Base-by-base conservation (phyloP, 2,113 vertebrate species). In the Sturnira hondurensis region DNA sequence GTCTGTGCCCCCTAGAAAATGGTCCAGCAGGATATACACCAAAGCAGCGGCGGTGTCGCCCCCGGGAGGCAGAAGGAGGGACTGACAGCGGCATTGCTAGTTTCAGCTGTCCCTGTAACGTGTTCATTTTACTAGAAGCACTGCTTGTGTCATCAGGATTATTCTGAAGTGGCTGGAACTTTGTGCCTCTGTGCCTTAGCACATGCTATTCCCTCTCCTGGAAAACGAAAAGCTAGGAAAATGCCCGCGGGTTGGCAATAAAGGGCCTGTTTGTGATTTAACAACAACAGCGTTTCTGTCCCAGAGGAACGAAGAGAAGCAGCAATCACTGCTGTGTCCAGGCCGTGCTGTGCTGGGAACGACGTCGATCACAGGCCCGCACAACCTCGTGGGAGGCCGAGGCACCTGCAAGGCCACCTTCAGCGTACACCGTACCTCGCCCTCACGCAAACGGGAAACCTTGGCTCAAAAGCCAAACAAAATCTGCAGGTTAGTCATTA, bases 381-480 rank as follows among this genome's bases (percentile, higher is more conserved):
- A 20, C 28, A 33, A 7, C 52, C 80, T 58, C 31, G 26, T 16
- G 33, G 45, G 43, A 7, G 56, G 19, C 33, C 68, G 36, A 11
- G 43, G 81, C 5, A 5, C 38, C 10, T 4, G 7, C 20, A 31
- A 12, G 1, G 4, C 71, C 54, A 45, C 16, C 76, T 41, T 14
- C 38, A 33, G 41, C 52, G 82, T 70, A 28, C 20, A 15, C 8
- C 14, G 1, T 13, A 41, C 41, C 31, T 61, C 43, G 6, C 14
- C 26, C 52, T 89, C 78, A 47, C 58, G 36, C 15, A 89, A 86
- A n/a, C 19, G 43, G 15, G 50, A 54, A 80, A 47, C 47, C 65
- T 86, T 93, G n/a, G 22, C 54, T 85, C 86, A 47, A 93, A 88
- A 95, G 58, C 38, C 77, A 91, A 65, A 70, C 47, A 16, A 91